Percentiles rank a stretch among this genome's conserved stretches.
Conservation (phyloP, 2,888 invertebrate genomes). For the Aethes cnicana region DNA sequence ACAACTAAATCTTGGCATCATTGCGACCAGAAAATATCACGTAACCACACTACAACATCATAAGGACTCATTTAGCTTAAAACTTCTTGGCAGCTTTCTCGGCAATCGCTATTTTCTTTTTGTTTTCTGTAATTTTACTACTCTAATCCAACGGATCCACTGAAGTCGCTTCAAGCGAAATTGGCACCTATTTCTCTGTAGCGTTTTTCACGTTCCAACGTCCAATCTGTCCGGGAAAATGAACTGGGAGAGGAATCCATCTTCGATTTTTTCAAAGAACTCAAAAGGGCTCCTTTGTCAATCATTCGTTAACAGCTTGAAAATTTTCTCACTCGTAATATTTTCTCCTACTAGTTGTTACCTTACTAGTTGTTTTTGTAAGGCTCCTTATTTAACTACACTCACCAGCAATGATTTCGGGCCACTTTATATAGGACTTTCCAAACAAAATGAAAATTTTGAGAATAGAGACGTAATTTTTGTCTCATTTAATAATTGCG, state of each 20-base stretch:
- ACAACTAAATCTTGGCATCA: not conserved
- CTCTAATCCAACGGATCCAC: constrained; percentile 12
- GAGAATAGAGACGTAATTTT: no score
- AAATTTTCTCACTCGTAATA: no score
- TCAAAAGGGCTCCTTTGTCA: no score
- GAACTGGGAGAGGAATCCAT: constrained; percentile 9
- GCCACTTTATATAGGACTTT: no score
- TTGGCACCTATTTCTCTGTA: constrained; percentile 21
- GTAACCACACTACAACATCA: not conserved
- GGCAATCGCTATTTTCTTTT: constrained; percentile 11
- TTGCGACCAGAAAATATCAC: not conserved
- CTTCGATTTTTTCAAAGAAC: not conserved
- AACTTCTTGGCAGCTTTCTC: constrained; percentile 17
- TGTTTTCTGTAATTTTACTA: constrained; percentile 11
- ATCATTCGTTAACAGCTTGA: no score
- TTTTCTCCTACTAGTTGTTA: no score
- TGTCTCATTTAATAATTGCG: no score
- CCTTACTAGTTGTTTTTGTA: no score
- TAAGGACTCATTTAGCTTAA: constrained; percentile 10
- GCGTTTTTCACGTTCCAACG: constrained; percentile 1
- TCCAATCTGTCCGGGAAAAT: constrained; percentile 6
- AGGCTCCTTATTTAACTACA: no score
- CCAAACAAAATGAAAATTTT: no score
- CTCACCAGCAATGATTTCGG: no score
- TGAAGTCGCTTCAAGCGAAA: constrained; percentile 2